phyloP scores from a whole-genome alignment of 2,888 invertebrate genomes.

The Entomobrya multifasciata region DNA sequence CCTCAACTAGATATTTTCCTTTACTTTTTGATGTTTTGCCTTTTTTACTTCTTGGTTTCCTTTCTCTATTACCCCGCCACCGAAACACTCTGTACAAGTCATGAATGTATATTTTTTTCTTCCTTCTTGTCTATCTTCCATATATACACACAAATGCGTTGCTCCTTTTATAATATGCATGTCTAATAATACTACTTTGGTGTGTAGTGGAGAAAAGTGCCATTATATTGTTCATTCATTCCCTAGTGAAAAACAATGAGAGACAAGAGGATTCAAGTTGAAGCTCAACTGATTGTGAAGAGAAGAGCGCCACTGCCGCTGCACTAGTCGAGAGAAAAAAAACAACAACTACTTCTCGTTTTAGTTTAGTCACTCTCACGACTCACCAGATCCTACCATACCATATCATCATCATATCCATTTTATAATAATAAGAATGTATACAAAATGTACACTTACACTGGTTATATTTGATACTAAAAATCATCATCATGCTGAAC shows the following conservation, averaged over 20 bases:
- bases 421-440: conserved; percentile 9
- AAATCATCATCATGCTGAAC: no score
- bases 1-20: conserved; percentile 9
- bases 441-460: background rate
- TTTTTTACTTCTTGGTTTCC: conserved; percentile 18
- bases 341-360: conserved; percentile 39
- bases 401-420: conserved; percentile 25
- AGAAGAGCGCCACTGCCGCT: background rate
- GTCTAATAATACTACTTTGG: conserved; percentile 28
- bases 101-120: conserved; percentile 39
- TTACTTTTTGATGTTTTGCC: no score
- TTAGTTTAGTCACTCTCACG: conserved; percentile 24
- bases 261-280: conserved; percentile 62
- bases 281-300: no score
- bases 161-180: conserved; percentile 45
- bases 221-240: conserved; percentile 62
- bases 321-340: conserved; percentile 14
- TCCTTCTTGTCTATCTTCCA: no score
- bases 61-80: background rate
- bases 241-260: conserved; percentile 65
- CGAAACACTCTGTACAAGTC: background rate
- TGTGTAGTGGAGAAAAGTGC: conserved; percentile 36
- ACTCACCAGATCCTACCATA: background rate
- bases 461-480: conserved; percentile 8
- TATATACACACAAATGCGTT: no score